Percentiles rank a stretch among this genome's conserved stretches.
Evolutionary conservation across 2,888 invertebrate species (phyloP).

Genomic region (Azorinus chamasolen): DNA sequence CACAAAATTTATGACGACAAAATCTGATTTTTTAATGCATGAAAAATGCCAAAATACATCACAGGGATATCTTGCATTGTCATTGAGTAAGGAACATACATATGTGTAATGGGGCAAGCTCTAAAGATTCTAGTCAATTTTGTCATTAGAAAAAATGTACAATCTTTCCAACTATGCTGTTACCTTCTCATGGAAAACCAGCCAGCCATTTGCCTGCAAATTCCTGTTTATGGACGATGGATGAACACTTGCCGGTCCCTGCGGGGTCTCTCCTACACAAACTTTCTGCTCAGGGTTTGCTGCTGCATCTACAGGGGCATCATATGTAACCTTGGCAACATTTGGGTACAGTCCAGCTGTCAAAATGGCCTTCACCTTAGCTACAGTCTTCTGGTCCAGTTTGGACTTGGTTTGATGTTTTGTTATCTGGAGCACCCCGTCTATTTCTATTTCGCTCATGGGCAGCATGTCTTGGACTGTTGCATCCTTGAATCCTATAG

Average conservation of each 20-base stretch:
- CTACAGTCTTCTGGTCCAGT: conserved; percentile 69
- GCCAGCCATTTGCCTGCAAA: conserved; percentile 79
- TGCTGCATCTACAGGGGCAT: conserved; percentile 74
- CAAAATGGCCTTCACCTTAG: conserved; percentile 90
- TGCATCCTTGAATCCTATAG: conserved; percentile 75
- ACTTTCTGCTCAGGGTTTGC: conserved; percentile 71
- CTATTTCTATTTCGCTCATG: conserved; percentile 21
- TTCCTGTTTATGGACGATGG: conserved; percentile 83
- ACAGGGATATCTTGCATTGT: too few species aligned
- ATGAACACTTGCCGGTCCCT: conserved; percentile 81
- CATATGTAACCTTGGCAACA: conserved; percentile 87
- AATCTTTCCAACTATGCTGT: background rate
- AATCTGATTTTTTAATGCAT: too few species aligned
- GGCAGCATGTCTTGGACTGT: conserved; percentile 12
- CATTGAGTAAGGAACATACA: too few species aligned
- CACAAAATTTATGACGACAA: too few species aligned
- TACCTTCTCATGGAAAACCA: conserved; percentile 85
- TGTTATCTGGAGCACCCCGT: conserved; percentile 72
- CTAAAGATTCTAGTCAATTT: too few species aligned
- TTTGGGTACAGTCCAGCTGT: conserved; percentile 97
- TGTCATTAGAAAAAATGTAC: too few species aligned
- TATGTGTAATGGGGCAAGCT: too few species aligned
- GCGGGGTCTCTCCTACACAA: conserved; percentile 80
- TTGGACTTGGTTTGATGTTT: conserved; percentile 58
- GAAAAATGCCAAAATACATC: too few species aligned